Conservation (phyloP, 2,113 vertebrate species). For the human region GRCh38 chr3:78985501-78986000, state of each 20-base stretch:
- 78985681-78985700: neutral
- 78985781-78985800: neutral
- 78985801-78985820: neutral
- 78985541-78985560: neutral
- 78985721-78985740: neutral
- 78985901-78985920: neutral
- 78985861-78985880: neutral
- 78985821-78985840: neutral
- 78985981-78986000: neutral
- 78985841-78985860: neutral
- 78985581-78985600: neutral
- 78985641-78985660: neutral
- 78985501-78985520: neutral
- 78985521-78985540: neutral
- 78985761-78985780: neutral
- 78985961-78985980: neutral
- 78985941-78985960: neutral
- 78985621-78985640: neutral
- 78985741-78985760: neutral
- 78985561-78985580: neutral
- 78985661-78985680: neutral
- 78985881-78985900: neutral
- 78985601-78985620: neutral
- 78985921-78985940: neutral
- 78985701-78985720: neutral